These are phyloP conservation scores for Ischnura elegans DNA, from an alignment of 2,888 invertebrate genomes.

Conservation along the genomic window DNA sequence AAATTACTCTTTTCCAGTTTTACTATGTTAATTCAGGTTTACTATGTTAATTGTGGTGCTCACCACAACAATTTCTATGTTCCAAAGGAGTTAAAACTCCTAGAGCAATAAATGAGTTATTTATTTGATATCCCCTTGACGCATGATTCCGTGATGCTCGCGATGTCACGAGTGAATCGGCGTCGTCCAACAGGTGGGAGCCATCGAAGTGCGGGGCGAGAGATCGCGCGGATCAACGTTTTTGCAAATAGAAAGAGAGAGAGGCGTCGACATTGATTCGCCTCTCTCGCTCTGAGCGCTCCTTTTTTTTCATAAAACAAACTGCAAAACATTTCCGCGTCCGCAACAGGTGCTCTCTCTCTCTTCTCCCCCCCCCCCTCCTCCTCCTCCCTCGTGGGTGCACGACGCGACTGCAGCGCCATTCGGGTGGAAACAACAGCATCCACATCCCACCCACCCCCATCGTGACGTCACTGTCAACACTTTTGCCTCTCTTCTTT, in stretches of 20 bases:
- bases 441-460: not conserved
- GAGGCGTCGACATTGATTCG: not conserved
- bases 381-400: not conserved
- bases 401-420: not conserved
- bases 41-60: no score
- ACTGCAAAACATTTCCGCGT: constrained; percentile 5
- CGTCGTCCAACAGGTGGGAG: constrained; percentile 10
- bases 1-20: no score
- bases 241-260: constrained; percentile 7
- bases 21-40: no score
- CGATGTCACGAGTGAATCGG: not conserved
- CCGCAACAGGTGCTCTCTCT: not conserved
- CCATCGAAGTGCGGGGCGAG: not conserved
- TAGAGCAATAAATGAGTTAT: no score
- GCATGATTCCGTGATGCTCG: no score
- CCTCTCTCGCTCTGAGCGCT: no score
- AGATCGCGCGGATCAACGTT: constrained; percentile 3
- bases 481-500: no score
- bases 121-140: no score
- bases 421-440: not conserved
- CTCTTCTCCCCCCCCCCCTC: not conserved
- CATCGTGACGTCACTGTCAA: not conserved
- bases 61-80: no score
- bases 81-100: no score
- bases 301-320: not conserved